Evolutionary conservation across 2,888 invertebrate genomes (phyloP).

Genomic region (Yponomeuta evonymella): DNA sequence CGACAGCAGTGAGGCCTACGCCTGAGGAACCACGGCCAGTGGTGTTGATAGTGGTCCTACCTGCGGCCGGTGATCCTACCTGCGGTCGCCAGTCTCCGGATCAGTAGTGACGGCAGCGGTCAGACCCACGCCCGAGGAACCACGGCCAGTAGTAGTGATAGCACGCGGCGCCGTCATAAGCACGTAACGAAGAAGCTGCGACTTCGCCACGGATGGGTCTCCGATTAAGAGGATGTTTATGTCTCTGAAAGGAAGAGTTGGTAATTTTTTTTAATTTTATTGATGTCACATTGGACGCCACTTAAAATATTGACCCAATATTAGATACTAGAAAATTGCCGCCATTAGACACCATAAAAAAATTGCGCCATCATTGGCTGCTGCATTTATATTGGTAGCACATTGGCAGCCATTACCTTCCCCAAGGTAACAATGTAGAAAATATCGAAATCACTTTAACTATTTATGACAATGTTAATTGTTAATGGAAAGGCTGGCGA

Average conservation of each 20-base stretch:
- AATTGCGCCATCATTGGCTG: no score
- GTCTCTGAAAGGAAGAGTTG: conserved; percentile 51
- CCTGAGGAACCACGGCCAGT: neutral
- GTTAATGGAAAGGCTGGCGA: no score
- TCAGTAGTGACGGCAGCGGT: conserved; percentile 99
- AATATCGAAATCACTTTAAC: no score
- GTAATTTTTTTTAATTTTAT: no score
- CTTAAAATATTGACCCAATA: no score
- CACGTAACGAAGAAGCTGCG: conserved; percentile 95
- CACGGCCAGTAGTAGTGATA: conserved; percentile 97
- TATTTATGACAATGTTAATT: no score
- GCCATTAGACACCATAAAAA: no score
- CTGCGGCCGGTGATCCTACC: conserved; percentile 38
- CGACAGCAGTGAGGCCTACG: neutral
- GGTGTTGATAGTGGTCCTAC: neutral
- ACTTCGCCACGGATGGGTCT: conserved; percentile 99
- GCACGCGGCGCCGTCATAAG: conserved; percentile 96
- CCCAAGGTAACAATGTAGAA: no score
- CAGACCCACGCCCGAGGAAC: conserved; percentile 98
- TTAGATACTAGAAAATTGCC: no score
- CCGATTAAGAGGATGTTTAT: conserved; percentile 96
- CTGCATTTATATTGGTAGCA: no score
- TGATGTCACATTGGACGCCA: no score
- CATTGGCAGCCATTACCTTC: no score
- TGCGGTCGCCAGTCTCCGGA: conserved; percentile 91